Evolutionary conservation across 2,888 invertebrate species (phyloP).

Genomic region (Lagria hirta): DNA sequence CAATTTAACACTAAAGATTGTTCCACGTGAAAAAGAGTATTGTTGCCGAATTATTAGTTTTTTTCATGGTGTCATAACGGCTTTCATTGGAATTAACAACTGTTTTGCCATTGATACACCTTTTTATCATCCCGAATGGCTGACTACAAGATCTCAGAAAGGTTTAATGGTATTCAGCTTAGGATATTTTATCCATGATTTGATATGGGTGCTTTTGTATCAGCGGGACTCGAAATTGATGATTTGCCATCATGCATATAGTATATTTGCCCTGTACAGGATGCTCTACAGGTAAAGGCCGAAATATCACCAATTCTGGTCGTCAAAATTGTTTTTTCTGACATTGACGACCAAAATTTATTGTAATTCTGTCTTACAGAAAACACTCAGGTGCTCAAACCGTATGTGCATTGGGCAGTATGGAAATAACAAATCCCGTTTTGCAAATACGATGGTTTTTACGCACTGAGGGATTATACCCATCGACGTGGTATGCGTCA

Average conservation of each 20-base stretch:
- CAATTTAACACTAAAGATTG: conserved; percentile 17
- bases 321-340: too few relatives aligned
- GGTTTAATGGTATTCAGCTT: conserved; percentile 60
- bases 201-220: conserved; percentile 61
- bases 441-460: conserved; percentile 66
- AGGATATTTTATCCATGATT: conserved; percentile 65
- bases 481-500: conserved; percentile 52
- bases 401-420: conserved; percentile 58
- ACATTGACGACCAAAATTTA: too few relatives aligned
- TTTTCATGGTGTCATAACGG: conserved; percentile 43
- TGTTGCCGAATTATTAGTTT: conserved; percentile 41
- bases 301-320: too few relatives aligned
- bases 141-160: conserved; percentile 40
- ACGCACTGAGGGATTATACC: conserved; percentile 56
- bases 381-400: conserved; percentile 57
- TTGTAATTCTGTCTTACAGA: too few relatives aligned
- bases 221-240: conserved; percentile 50
- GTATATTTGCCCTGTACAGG: conserved; percentile 56
- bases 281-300: too few relatives aligned
- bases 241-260: conserved; percentile 59
- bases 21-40: conserved; percentile 46
- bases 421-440: conserved; percentile 66
- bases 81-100: conserved; percentile 44
- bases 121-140: conserved; percentile 43
- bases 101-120: conserved; percentile 47